phyloP scores from a whole-genome alignment of 37 sponge, comb jelly and placozoan species.

The Corticium candelabrum region DNA sequence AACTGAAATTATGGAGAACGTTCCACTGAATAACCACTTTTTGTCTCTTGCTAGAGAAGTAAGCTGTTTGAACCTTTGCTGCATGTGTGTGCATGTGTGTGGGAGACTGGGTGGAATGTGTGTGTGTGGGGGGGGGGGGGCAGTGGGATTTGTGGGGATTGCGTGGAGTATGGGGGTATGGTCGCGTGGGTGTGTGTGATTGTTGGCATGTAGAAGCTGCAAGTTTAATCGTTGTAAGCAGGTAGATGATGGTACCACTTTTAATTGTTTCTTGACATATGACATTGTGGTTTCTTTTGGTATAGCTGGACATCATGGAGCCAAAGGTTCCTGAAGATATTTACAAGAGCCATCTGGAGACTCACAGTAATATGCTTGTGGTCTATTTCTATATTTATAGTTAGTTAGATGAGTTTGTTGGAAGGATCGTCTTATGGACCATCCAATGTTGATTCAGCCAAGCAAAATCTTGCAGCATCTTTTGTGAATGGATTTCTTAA shows the following conservation, averaged over 20 bases:
- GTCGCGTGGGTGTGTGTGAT: no score
- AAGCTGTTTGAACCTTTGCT: conserved; percentile 3
- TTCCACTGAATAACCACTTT: conserved; percentile 85
- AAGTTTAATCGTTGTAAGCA: no score
- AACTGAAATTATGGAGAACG: conserved; percentile 89
- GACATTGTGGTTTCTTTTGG: not conserved
- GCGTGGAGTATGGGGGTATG: not conserved
- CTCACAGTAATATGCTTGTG: no score
- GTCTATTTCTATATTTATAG: no score
- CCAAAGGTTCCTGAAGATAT: conserved; percentile 98
- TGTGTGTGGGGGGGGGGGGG: no score
- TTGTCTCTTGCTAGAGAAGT: conserved; percentile 91
- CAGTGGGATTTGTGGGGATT: no score
- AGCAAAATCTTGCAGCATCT: conserved; percentile 81
- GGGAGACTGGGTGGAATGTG: no score
- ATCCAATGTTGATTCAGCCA: conserved; percentile 78
- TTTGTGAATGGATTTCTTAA: conserved; percentile 98
- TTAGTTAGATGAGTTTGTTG: not conserved
- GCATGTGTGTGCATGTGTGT: no score
- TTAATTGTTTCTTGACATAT: not conserved
- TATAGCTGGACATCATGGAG: conserved; percentile 95
- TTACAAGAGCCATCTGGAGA: conserved; percentile 90
- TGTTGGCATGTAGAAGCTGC: no score
- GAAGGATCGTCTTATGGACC: conserved; percentile 19
- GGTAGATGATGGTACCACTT: no score